A percentile compares a stretch with the other conserved stretches of the same genome.
phyloP scores from a whole-genome alignment of 2,113 vertebrate species.

The Paracanthobrama guichenoti region DNA sequence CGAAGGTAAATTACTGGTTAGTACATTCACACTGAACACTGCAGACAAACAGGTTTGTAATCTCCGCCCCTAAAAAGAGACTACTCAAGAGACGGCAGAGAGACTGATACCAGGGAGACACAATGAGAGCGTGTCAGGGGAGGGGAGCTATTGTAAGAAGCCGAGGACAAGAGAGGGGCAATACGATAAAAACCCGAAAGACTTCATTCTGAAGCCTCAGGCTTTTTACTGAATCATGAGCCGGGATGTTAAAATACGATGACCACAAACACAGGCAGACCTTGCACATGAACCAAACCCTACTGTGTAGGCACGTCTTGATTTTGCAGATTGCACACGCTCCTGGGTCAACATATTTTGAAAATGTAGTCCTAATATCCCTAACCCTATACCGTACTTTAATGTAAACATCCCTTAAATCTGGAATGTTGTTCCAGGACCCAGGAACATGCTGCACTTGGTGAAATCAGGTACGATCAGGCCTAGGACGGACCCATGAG shows the following conservation, averaged over 20 bases:
- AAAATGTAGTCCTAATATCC: no score
- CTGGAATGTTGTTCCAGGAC: no score
- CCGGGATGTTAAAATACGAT: not conserved
- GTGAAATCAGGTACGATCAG: not conserved
- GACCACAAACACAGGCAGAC: slow-evolving; percentile 16
- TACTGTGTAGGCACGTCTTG: no score
- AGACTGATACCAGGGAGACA: not conserved
- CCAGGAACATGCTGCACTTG: no score
- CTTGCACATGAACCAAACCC: not conserved
- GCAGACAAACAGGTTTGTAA: slow-evolving; percentile 47
- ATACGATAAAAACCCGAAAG: slow-evolving; percentile 40
- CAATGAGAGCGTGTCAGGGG: slow-evolving; percentile 23
- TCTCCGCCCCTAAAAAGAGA: not conserved
- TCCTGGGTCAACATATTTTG: no score
- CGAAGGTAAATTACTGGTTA: slow-evolving; percentile 36
- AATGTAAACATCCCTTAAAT: no score
- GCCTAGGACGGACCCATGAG: not conserved
- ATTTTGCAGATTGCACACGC: no score
- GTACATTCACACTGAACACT: slow-evolving; percentile 18
- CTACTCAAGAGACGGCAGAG: not conserved
- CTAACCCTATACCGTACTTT: no score
- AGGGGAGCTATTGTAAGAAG: not conserved
- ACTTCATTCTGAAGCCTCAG: slow-evolving; percentile 40
- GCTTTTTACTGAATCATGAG: slow-evolving; percentile 11
- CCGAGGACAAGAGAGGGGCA: not conserved